Evolutionary conservation across 2,797 vertebrate genomes (phyloP), one percentile per base, ranked within the genome.

Genomic region (Rousettus madagascariensis): DNA sequence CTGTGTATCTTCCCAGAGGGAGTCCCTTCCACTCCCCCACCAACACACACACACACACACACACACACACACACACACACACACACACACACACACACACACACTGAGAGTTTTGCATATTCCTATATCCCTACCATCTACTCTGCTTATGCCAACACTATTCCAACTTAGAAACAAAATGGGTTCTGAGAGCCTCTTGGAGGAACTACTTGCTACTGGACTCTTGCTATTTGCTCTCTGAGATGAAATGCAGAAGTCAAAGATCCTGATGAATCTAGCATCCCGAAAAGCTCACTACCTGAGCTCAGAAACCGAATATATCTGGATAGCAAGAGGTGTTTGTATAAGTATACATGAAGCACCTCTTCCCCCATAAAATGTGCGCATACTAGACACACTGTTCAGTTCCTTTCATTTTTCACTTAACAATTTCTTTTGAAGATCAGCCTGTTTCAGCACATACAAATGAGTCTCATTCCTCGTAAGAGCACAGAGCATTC

Each of bases 341-440:
- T 84, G 30, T 77, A 24, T 68, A 51, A 63, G 78, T 17, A 43
- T 28, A 69, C 69, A 24, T 49, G 38, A 80, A 95, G 57, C 6
- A 74, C 13, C 22, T n/a, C 38, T 63, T 41, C 41, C 63, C 26
- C 8, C 16, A 16, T 4, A 5, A 36, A 87, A 71, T n/a, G 26
- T 85, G 66, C 77, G 24, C 33, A 33, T 16, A 33, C 30, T 11
- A 33, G 53, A 49, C 63, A 93, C 26, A 55, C 61, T 65, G 12
- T 82, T 86, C 61, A 43, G 22, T 72, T 49, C 57, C 59, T 78
- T 92, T 79, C 46, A 10, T 63, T 83, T 95, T 90, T 91, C 43
- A 46, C 24, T 51, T 79, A 43, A 65, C 26, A 65, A 20, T 55
- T 59, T 68, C 59, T 77, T 49, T 95, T 6, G 53, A 66, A 91